Base-by-base conservation (phyloP, 2,797 vertebrate genomes). In the Arremon brunneinucha region DNA sequence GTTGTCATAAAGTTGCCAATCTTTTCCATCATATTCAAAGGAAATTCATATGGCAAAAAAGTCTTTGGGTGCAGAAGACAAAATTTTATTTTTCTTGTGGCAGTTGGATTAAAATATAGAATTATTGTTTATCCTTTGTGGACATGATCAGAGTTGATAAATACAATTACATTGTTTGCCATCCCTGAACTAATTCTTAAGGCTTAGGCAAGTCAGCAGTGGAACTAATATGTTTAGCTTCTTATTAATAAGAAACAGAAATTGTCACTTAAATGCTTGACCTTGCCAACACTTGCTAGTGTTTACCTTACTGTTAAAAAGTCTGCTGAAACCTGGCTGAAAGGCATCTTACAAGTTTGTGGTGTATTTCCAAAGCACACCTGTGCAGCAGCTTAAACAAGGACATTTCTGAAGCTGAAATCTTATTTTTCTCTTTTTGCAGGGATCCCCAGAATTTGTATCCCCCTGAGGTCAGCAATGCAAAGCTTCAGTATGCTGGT, bases 401-500 rank as follows among this genome's bases (percentile, higher is more conserved):
- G 44, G 41, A 53, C 32, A 28, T 34, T 43, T 19, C 44, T 55
- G 49, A 57, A 26, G 34, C 24, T 82, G 65, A 84, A 93, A 69
- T 89, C 62, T 77, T 87, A 27, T 79, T 88, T 95, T 79, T 96
- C 30, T 89, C 79, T 92, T 81, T 95, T 96, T 41, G 11, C 98
- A 99, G 99, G 97, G 99, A 99, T 89, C 99, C 98, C 23, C 98
- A 98, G 96, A 98, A 97, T 87, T 96, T 99, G 95, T 99, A 98
- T 81, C 99, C 99, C 35, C 99, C 99, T 6, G 99, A 99, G 96
- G 99, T 99, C 96, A 98, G 98, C 91, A 98, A 98, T 37, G 98
- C 98, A 24, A 98, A 98, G 63, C 98, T 99, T 93, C 99, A 99
- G 96, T 99, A 99, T 49, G 99, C 99, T 32, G 99, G 99, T 94